Evolutionary conservation across 2,888 invertebrate species (phyloP), one percentile per base, ranked within the genome.

Genomic region (Eupithecia subumbrata): DNA sequence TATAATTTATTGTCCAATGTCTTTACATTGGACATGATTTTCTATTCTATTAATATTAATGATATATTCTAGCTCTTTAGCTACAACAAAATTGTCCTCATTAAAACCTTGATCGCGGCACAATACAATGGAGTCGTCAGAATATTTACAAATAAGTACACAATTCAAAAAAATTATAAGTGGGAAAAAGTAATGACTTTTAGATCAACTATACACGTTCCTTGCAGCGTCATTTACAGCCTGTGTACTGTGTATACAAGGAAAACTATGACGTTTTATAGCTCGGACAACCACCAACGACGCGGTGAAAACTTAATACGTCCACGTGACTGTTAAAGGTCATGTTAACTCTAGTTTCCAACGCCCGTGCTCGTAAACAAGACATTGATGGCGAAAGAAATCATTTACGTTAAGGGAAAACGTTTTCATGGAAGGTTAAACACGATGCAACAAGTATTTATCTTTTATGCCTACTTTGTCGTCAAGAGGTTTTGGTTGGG

Each of bases 251-350:
- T 2, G 82, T 69, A 75, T 72, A 84, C 80, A 80, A 83, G 82
- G 82, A 84, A 85, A 85, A 84, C 78, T 85, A 78, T 89, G 89
- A 88, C 88, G 78, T 81, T 84, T 81, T 86, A 87, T 84, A 86
- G 83, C 86, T 85, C 83, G 81, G 83, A 80, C 84, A 85, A 82
- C 82, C 84, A 81, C 82, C 78, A 82, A 84, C 84, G 83, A 83
- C 85, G 85, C 87, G 85, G 80, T 84, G 87, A 86, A 90, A 89
- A 87, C 82, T 78, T 77, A 75, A 81, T 77, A 82, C 82, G 76
- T 81, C 86, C 88, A 88, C 88, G 86, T 86, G 86, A 82, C 82
- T 80, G 70, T 66, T 74, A 86, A 88, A 88, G 87, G 88, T 88
- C 88, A 79, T 72, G 76, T 77, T 71, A 78, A 69, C 74, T 69